These are phyloP conservation scores for Argyresthia albistria DNA, from an alignment of 2,888 invertebrate genomes.

Conservation along the genomic window DNA sequence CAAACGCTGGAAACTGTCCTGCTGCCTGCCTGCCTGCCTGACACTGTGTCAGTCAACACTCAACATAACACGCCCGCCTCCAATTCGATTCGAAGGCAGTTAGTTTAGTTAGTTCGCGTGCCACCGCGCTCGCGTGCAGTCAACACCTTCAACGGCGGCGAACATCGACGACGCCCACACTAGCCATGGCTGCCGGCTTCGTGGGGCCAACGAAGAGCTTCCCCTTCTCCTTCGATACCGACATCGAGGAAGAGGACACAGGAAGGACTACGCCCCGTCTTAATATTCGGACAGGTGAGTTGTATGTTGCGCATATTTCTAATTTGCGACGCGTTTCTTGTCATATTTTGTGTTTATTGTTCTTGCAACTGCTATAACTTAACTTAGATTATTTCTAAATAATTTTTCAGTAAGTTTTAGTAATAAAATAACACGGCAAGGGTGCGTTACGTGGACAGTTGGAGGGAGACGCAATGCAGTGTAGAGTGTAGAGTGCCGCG, in stretches of 20 bases:
- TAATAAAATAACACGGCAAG: slow-evolving; percentile 12
- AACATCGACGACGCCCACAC: slow-evolving; percentile 4
- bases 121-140: not conserved
- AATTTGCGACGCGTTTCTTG: not conserved
- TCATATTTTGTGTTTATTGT: not conserved
- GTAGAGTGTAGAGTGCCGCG: slow-evolving; percentile 9
- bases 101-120: not conserved
- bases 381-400: not conserved
- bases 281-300: slow-evolving; percentile 52
- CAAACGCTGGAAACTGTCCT: no score
- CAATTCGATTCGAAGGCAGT: not conserved
- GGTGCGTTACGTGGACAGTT: slow-evolving; percentile 1
- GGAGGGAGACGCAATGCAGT: not conserved
- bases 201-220: slow-evolving; percentile 65
- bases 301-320: not conserved
- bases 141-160: not conserved
- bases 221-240: slow-evolving; percentile 63
- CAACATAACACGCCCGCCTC: no score
- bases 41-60: not conserved
- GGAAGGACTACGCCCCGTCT: slow-evolving; percentile 40
- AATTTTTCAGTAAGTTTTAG: not conserved
- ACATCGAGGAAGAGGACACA: slow-evolving; percentile 50
- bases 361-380: no score
- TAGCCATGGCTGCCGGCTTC: slow-evolving; percentile 48
- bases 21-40: no score